A percentile compares a stretch with the other conserved stretches of the same genome.
phyloP scores from a whole-genome alignment of 30 jellyfish, hydroid and myxozoan genomes.

The Aurelia aurita region DNA sequence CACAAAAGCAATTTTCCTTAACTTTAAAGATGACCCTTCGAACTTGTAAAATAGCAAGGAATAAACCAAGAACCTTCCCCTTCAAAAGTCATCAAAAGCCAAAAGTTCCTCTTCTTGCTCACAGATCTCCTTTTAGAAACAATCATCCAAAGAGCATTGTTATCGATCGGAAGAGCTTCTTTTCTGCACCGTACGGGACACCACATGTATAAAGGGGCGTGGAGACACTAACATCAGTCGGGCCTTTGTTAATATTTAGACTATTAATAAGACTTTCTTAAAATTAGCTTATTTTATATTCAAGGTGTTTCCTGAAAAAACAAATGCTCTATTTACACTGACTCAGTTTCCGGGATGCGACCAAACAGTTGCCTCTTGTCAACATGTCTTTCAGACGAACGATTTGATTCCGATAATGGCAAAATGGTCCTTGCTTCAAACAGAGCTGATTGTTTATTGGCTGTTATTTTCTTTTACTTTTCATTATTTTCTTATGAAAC shows the following conservation, averaged over 20 bases:
- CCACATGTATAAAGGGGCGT: background rate
- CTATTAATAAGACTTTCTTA: background rate
- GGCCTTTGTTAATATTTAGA: constrained; percentile 5
- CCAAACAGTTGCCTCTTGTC: constrained; percentile 6
- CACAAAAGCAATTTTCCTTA: too few relatives aligned
- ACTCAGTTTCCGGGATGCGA: constrained; percentile 34
- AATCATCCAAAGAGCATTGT: too few relatives aligned
- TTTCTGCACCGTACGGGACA: too few relatives aligned
- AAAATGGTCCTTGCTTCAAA: background rate
- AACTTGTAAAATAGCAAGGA: too few relatives aligned
- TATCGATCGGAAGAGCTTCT: too few relatives aligned
- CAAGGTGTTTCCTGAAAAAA: constrained; percentile 31
- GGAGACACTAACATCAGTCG: background rate
- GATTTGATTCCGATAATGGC: background rate
- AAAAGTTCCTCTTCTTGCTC: too few relatives aligned
- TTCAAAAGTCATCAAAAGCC: too few relatives aligned
- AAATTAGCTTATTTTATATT: constrained; percentile 12
- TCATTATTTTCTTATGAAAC: background rate
- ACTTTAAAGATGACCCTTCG: too few relatives aligned
- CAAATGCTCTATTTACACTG: background rate
- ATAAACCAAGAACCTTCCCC: too few relatives aligned
- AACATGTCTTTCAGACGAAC: constrained; percentile 1
- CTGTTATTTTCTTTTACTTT: background rate
- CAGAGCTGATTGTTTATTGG: background rate
- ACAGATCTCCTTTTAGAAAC: too few relatives aligned